Evolutionary conservation across 2,113 vertebrate genomes (phyloP).

Genomic region (Gambusia holbrooki): DNA sequence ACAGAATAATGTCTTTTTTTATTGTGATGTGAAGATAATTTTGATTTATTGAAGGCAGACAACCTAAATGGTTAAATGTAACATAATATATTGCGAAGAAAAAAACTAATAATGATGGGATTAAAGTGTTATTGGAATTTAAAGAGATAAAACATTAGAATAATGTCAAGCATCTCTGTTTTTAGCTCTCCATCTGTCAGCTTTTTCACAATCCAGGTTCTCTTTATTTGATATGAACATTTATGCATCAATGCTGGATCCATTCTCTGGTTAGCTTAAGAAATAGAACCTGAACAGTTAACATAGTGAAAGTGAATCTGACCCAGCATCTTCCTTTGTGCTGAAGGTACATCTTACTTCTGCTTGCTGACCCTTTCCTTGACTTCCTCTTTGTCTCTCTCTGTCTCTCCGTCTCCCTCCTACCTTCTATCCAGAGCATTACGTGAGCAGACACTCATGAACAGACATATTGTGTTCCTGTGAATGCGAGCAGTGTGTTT

Average conservation of each 20-base stretch:
- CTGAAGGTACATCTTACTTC: conserved; percentile 47
- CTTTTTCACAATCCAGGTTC: no score
- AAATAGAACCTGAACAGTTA: conserved; percentile 37
- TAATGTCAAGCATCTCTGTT: neutral
- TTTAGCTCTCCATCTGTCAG: neutral
- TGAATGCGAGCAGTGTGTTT: conserved; percentile 60
- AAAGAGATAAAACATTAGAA: neutral
- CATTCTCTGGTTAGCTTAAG: conserved; percentile 7
- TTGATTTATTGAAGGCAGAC: no score
- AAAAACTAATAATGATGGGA: no score
- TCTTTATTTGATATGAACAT: neutral
- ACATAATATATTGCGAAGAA: no score
- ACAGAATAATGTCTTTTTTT: no score
- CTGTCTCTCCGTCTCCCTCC: conserved; percentile 42
- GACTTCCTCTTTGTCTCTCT: conserved; percentile 54
- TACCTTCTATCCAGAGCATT: conserved; percentile 58
- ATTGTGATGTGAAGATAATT: no score
- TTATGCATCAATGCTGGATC: neutral
- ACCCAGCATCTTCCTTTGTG: conserved; percentile 47
- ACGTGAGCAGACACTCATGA: conserved; percentile 58
- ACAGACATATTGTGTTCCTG: conserved; percentile 64
- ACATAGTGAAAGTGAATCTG: conserved; percentile 37
- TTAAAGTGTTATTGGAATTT: no score
- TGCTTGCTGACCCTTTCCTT: conserved; percentile 45
- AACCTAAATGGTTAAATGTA: no score